Evolutionary conservation across 2,797 vertebrate genomes (phyloP).

Genomic region (Aratinga solstitialis): DNA sequence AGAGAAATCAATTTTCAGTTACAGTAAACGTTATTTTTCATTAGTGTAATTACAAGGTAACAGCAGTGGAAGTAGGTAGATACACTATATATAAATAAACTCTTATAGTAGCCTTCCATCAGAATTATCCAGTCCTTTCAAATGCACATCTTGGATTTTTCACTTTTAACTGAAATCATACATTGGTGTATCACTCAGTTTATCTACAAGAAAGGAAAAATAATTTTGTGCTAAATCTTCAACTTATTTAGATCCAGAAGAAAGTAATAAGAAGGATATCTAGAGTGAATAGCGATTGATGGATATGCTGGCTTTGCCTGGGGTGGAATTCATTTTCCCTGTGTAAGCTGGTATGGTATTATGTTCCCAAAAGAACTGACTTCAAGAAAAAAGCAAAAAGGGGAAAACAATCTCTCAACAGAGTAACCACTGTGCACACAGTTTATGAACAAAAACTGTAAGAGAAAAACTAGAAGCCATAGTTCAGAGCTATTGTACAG

Average conservation of each 20-base stretch:
- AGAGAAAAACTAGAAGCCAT: background rate
- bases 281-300: background rate
- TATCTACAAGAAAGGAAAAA: background rate
- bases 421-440: background rate
- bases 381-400: background rate
- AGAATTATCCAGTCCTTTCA: background rate
- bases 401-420: background rate
- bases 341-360: background rate
- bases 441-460: background rate
- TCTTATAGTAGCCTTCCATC: background rate
- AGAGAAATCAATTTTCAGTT: background rate
- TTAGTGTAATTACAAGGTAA: background rate
- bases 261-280: background rate
- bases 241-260: background rate
- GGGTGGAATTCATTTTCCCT: background rate
- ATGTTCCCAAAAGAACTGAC: background rate
- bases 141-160: background rate
- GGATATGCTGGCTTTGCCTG: background rate
- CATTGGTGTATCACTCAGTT: background rate
- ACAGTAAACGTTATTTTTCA: background rate
- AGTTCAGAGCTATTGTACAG: background rate
- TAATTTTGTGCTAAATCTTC: background rate
- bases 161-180: background rate
- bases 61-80: background rate
- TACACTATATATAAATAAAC: too few species aligned